phyloP scores from a whole-genome alignment of 2,888 invertebrate genomes.

The Biston stratarius region DNA sequence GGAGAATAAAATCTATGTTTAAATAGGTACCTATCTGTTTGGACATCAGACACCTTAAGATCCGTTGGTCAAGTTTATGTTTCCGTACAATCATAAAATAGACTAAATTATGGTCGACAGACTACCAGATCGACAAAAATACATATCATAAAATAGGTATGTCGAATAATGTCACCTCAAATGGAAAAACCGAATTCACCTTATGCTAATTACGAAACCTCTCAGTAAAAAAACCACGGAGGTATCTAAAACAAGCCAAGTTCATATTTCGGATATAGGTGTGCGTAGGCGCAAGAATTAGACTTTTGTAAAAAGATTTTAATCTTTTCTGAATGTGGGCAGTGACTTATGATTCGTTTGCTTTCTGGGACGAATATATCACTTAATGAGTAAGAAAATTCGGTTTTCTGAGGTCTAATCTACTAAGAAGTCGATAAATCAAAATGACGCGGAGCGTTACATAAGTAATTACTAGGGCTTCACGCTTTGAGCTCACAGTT shows the following conservation, averaged over 20 bases:
- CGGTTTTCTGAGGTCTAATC: slow-evolving; percentile 54
- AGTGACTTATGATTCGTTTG: slow-evolving; percentile 76
- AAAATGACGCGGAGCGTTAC: slow-evolving; percentile 63
- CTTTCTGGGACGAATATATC: slow-evolving; percentile 67
- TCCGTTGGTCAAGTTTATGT: slow-evolving; percentile 72
- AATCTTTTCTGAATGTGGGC: slow-evolving; percentile 76
- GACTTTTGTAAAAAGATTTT: slow-evolving; percentile 75
- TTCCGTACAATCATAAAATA: slow-evolving; percentile 68
- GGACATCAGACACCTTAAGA: slow-evolving; percentile 64
- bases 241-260: slow-evolving; percentile 58
- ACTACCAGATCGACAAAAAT: slow-evolving; percentile 64
- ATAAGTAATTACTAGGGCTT: slow-evolving; percentile 66
- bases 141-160: slow-evolving; percentile 73
- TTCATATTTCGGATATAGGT: slow-evolving; percentile 75
- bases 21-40: slow-evolving; percentile 58
- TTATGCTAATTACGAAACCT: slow-evolving; percentile 75
- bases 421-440: slow-evolving; percentile 61
- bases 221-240: slow-evolving; percentile 26
- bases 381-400: slow-evolving; percentile 71
- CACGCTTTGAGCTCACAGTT: slow-evolving; percentile 58
- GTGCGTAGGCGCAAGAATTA: slow-evolving; percentile 79
- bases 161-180: slow-evolving; percentile 72
- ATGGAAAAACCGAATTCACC: slow-evolving; percentile 65
- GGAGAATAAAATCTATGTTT: slow-evolving; percentile 50
- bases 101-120: slow-evolving; percentile 65